Evolutionary conservation across 2,888 invertebrate species (phyloP), one percentile per base, ranked within the genome.

Genomic region (Nomada goodeniana): DNA sequence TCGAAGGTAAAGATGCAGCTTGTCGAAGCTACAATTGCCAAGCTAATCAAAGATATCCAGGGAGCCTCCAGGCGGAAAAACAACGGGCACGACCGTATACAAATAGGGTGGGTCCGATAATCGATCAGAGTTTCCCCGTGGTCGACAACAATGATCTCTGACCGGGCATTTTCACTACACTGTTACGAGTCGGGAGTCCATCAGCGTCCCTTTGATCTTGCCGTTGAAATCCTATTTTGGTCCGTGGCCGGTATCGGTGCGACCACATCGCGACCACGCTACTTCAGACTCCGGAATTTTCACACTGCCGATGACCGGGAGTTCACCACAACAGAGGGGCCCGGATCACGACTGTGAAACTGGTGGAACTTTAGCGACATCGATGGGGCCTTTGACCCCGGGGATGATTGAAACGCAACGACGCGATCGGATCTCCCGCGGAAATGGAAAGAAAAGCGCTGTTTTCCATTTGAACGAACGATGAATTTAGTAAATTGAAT

Each of bases 191-290:
- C 2, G 20, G 7, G 50, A 18, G 70, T 83, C 63, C 70, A 74
- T 80, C 71, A 65, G 52, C 29, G 73, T 73, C 70, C 53, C 83
- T 84, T 84, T 84, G 84, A 84, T 84, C 83, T 80, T 70, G 44
- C 42, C 67, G 44, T 70, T 72, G 76, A 84, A 84, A 83, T 69
- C 80, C 76, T 80, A 80, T 83, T 82, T 80, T 23, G 61, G 68
- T 63, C 26, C 29, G 26, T 26, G 29, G 55, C 26, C 59, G 60
- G 50, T 61, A 71, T 83, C 77, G 82, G 82, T 50, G 53, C 42
- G 42, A 44, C 68, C 57, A 26, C 75, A 71, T 47, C 52, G 65
- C 15, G 53, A 20, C 67, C 29, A 42, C 55, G 71, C 50, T 72
- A 65, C 78, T 83, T 76, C 61, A 59, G 83, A 76, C 52, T 60